A percentile compares a stretch with the other conserved stretches of the same genome.
phyloP scores from a whole-genome alignment of 53 echinoderm and acorn worm genomes.

The Astropecten irregularis region DNA sequence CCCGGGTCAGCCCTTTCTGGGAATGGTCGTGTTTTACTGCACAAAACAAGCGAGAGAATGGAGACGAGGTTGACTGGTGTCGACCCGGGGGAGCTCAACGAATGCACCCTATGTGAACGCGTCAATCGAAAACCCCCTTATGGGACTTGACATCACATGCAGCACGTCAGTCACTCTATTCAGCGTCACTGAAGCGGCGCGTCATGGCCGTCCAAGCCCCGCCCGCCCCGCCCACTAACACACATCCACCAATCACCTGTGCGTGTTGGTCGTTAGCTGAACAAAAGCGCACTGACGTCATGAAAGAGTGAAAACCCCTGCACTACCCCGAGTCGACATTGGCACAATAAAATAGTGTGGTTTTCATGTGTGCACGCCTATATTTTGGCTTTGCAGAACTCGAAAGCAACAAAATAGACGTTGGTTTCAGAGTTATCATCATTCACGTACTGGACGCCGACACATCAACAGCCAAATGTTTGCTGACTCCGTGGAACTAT shows the following conservation, averaged over 20 bases:
- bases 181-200: constrained; percentile 35
- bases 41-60: too few species aligned
- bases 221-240: too few species aligned
- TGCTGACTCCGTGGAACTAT: constrained; percentile 14
- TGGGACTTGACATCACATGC: constrained; percentile 16
- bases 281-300: constrained; percentile 14
- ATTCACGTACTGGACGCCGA: neutral
- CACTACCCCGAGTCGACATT: neutral
- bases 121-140: too few species aligned
- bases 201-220: neutral
- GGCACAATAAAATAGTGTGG: neutral
- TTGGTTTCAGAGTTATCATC: too few species aligned
- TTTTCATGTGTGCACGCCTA: too few species aligned
- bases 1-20: too few species aligned
- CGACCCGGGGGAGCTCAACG: too few species aligned
- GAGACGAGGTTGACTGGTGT: too few species aligned
- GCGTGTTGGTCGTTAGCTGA: neutral
- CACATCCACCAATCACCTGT: constrained; percentile 22
- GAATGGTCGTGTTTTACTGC: too few species aligned
- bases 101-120: too few species aligned
- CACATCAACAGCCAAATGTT: neutral
- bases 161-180: constrained; percentile 4
- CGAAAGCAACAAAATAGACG: too few species aligned
- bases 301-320: constrained; percentile 4
- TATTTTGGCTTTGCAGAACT: too few species aligned